Evolutionary conservation across 2,888 invertebrate species (phyloP).

Genomic region (Allygus modestus): DNA sequence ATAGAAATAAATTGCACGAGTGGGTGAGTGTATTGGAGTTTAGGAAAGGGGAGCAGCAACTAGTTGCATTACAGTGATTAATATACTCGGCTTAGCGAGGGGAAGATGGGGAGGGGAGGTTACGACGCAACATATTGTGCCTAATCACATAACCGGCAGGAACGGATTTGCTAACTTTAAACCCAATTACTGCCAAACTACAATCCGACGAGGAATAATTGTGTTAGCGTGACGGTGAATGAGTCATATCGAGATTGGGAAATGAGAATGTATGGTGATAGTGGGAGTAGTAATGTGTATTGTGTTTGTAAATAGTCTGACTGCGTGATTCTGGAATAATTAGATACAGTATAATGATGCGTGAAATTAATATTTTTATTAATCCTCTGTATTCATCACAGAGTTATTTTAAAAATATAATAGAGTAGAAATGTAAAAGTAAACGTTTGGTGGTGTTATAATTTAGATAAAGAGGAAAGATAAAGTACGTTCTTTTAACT

Average conservation of each 20-base stretch:
- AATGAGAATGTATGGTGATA: too few relatives aligned
- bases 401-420: too few relatives aligned
- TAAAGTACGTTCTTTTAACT: too few relatives aligned
- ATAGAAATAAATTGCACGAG: slow-evolving; percentile 32
- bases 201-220: neutral
- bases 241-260: neutral
- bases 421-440: too few relatives aligned
- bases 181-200: slow-evolving; percentile 35
- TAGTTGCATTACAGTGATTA: slow-evolving; percentile 40
- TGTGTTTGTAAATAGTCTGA: too few relatives aligned
- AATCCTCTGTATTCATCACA: too few relatives aligned
- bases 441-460: too few relatives aligned
- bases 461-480: too few relatives aligned
- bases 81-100: slow-evolving; percentile 5
- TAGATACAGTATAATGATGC: too few relatives aligned
- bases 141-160: slow-evolving; percentile 32
- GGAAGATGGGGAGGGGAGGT: neutral
- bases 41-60: slow-evolving; percentile 8
- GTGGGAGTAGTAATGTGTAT: too few relatives aligned
- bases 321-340: too few relatives aligned
- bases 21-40: neutral
- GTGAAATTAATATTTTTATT: too few relatives aligned
- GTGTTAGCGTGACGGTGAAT: neutral
- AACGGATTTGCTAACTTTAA: slow-evolving; percentile 28
- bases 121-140: slow-evolving; percentile 39